Conservation (phyloP, 2,888 invertebrate genomes). For the Sesia apiformis region DNA sequence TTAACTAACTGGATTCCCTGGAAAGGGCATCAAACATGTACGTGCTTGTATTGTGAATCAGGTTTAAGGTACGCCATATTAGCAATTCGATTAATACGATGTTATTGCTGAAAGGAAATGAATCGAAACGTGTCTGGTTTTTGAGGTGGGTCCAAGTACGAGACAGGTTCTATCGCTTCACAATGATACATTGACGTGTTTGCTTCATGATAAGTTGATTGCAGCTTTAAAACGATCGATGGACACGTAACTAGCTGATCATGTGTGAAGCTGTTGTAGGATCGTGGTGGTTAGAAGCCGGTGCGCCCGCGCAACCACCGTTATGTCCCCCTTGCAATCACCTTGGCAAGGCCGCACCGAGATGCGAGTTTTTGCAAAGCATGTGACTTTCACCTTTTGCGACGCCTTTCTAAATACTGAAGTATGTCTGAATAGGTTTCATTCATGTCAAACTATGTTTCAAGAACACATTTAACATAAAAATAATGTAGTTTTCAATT, state of each 20-base stretch:
- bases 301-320: slow-evolving; percentile 47
- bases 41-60: slow-evolving; percentile 52
- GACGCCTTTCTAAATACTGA: slow-evolving; percentile 66
- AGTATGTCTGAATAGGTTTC: slow-evolving; percentile 12
- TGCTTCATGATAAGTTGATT: slow-evolving; percentile 11
- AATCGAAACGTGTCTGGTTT: slow-evolving; percentile 47
- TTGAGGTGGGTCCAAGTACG: slow-evolving; percentile 11
- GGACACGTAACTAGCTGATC: slow-evolving; percentile 27
- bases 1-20: slow-evolving; percentile 43
- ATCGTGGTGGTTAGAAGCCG: slow-evolving; percentile 14
- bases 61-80: slow-evolving; percentile 34
- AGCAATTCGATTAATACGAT: slow-evolving; percentile 38
- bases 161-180: neutral
- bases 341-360: slow-evolving; percentile 69
- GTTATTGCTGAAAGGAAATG: slow-evolving; percentile 52
- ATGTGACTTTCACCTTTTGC: slow-evolving; percentile 71
- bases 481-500: no score
- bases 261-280: slow-evolving; percentile 14
- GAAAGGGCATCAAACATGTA: slow-evolving; percentile 26
- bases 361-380: slow-evolving; percentile 69
- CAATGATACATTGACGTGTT: neutral
- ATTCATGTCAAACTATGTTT: neutral
- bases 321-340: slow-evolving; percentile 70
- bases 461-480: neutral
- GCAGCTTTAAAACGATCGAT: slow-evolving; percentile 23